These are phyloP conservation scores for Xylocampa areola DNA, from an alignment of 2,888 invertebrate genomes.

Conservation along the genomic window DNA sequence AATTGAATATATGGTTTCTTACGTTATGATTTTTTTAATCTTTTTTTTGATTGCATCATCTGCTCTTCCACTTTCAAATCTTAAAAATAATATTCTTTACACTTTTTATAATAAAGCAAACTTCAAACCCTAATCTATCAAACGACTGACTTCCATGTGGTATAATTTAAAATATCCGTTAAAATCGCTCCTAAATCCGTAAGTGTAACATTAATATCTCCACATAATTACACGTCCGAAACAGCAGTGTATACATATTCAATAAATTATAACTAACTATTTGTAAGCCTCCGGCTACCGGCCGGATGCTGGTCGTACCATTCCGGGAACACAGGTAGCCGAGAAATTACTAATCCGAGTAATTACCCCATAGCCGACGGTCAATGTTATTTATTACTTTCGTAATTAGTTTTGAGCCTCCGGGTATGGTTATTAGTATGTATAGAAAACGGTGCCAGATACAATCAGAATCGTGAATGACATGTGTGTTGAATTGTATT, in stretches of 20 bases:
- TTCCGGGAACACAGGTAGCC: slow-evolving; percentile 84
- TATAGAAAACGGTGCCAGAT: slow-evolving; percentile 2
- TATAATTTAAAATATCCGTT: slow-evolving; percentile 45
- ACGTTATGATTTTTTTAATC: too few species aligned
- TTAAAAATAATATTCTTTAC: too few species aligned
- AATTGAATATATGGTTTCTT: too few species aligned
- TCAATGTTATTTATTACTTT: slow-evolving; percentile 65
- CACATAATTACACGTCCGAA: slow-evolving; percentile 46
- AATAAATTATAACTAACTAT: slow-evolving; percentile 53
- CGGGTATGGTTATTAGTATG: slow-evolving; percentile 22
- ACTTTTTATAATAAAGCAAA: too few species aligned
- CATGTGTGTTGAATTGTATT: not conserved
- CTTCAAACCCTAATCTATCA: not conserved
- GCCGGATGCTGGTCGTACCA: slow-evolving; percentile 68
- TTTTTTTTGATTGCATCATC: too few species aligned
- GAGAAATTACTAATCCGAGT: slow-evolving; percentile 81
- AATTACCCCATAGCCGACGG: slow-evolving; percentile 73
- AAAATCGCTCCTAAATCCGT: slow-evolving; percentile 39
- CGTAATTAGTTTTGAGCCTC: slow-evolving; percentile 59
- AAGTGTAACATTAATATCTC: slow-evolving; percentile 36
- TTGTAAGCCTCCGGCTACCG: slow-evolving; percentile 63
- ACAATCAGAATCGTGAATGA: slow-evolving; percentile 1
- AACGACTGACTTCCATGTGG: slow-evolving; percentile 6
- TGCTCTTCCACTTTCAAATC: too few species aligned
- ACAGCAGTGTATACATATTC: slow-evolving; percentile 32